Conservation (phyloP, 2,797 vertebrate species). For the Tinamus major region DNA sequence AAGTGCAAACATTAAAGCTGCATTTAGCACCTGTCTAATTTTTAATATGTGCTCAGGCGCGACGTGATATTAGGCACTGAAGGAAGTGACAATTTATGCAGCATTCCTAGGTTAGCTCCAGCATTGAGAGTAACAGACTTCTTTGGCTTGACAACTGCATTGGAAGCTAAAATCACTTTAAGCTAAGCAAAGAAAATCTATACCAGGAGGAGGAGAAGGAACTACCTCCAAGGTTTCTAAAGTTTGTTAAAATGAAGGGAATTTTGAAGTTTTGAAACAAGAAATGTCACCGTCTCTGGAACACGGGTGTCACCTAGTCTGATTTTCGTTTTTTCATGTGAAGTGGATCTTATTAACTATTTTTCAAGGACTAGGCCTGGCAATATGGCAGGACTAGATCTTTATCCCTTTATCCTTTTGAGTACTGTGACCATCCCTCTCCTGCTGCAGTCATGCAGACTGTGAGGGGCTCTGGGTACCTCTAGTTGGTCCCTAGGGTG, state of each 20-base stretch:
- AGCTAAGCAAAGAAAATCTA: not conserved
- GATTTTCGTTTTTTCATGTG: not conserved
- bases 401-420: no score
- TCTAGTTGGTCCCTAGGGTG: rapidly evolving
- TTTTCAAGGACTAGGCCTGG: not conserved
- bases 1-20: slow-evolving; percentile 47
- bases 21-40: slow-evolving; percentile 64
- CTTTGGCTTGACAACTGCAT: not conserved
- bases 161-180: not conserved
- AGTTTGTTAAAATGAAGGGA: not conserved
- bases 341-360: not conserved
- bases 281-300: not conserved
- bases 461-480: not conserved
- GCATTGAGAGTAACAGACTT: not conserved
- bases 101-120: slow-evolving; percentile 17
- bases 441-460: not conserved
- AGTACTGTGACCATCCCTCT: not conserved
- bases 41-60: slow-evolving; percentile 31
- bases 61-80: not conserved
- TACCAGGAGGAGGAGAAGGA: not conserved
- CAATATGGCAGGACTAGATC: not conserved
- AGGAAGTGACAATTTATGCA: slow-evolving; percentile 58
- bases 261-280: not conserved
- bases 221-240: not conserved
- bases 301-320: rapidly evolving